Conservation (phyloP, 2,113 vertebrate species). For the Prietella phreatophila region DNA sequence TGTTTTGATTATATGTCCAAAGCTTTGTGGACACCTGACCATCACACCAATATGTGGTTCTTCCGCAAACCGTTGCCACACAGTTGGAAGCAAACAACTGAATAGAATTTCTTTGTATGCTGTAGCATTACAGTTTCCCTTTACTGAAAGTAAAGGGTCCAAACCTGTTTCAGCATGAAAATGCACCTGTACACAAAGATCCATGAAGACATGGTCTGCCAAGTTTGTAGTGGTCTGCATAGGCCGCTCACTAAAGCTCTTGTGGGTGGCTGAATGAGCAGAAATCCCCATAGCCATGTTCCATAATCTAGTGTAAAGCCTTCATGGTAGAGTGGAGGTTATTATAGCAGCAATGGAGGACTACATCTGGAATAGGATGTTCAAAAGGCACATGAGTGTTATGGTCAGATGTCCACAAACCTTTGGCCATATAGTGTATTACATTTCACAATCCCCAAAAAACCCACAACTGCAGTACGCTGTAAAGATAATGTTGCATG, state of each 20-base stretch:
- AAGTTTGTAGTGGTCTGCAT: not conserved
- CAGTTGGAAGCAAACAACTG: not conserved
- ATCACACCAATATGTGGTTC: not conserved
- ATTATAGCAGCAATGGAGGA: not conserved
- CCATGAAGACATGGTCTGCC: not conserved
- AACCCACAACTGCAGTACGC: not conserved
- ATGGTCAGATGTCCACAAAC: not conserved
- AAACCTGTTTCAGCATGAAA: not conserved
- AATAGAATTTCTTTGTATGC: not conserved
- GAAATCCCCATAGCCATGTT: not conserved
- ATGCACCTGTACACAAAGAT: not conserved
- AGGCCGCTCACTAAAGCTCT: not conserved
- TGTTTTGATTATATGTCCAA: not conserved
- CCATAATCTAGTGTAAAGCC: not conserved
- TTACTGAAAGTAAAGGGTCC: not conserved
- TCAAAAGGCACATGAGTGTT: not conserved
- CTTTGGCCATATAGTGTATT: not conserved
- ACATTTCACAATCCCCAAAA: not conserved
- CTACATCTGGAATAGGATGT: not conserved
- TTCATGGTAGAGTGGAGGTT: not conserved
- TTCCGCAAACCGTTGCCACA: not conserved
- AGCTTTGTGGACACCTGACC: not conserved
- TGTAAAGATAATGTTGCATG: not conserved
- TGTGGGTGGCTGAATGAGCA: not conserved
- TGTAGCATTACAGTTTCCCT: not conserved